Evolutionary conservation across 2,113 vertebrate genomes (phyloP).

Genomic region (Callaeas wilsoni): DNA sequence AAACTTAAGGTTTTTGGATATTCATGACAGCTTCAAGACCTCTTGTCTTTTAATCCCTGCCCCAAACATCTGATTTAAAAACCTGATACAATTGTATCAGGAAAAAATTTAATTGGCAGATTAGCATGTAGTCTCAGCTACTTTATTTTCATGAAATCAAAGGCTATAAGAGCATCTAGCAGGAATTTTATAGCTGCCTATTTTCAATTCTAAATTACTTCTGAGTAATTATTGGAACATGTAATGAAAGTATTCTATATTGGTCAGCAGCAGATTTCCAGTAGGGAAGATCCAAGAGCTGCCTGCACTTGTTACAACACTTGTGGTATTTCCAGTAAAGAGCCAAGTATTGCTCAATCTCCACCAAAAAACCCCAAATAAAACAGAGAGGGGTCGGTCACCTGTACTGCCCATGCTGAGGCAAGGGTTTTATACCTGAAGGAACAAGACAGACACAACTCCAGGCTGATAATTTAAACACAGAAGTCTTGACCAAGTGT

Average conservation of each 20-base stretch:
- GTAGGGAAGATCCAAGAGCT: not conserved
- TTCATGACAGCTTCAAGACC: not conserved
- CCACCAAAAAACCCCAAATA: not conserved
- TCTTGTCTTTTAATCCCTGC: not conserved
- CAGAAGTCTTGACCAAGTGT: not conserved
- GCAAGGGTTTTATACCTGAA: not conserved
- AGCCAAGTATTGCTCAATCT: not conserved
- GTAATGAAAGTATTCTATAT: not conserved
- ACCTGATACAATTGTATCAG: not conserved
- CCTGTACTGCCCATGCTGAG: not conserved
- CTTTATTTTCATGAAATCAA: not conserved
- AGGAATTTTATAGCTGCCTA: not conserved
- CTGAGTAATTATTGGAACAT: not conserved
- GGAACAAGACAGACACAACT: not conserved
- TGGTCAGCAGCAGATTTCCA: not conserved
- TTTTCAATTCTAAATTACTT: not conserved
- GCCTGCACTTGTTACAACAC: not conserved
- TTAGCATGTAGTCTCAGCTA: not conserved
- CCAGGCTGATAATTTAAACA: not conserved
- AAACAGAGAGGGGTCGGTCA: not conserved
- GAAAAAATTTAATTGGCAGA: not conserved
- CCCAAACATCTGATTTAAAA: not conserved
- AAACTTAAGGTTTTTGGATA: not conserved
- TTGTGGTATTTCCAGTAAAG: not conserved
- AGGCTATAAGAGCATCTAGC: not conserved